Conservation (phyloP, 2,113 vertebrate species). For the Labeo rohita region DNA sequence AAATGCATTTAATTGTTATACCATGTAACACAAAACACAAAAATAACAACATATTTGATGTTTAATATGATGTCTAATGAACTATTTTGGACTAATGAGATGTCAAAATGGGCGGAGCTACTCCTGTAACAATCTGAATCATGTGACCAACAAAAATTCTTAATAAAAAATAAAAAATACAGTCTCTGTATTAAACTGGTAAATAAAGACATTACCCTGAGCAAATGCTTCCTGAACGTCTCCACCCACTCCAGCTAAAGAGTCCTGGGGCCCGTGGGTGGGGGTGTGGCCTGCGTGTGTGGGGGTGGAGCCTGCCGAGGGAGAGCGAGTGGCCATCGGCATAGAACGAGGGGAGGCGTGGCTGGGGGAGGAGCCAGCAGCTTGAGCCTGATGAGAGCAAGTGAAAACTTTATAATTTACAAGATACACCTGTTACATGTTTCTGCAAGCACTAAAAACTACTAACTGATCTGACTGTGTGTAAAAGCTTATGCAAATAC, state of each 20-base stretch:
- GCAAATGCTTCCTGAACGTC: conserved; percentile 90
- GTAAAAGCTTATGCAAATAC: neutral
- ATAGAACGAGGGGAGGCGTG: conserved; percentile 76
- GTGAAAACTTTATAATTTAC: neutral
- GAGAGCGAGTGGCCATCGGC: conserved; percentile 80
- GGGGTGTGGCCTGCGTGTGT: conserved; percentile 80
- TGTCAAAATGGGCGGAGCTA: neutral
- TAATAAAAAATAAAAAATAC: neutral
- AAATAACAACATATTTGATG: neutral
- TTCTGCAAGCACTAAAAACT: neutral
- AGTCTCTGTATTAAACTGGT: neutral
- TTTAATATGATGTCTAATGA: neutral
- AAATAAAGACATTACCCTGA: conserved; percentile 76
- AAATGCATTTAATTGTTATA: too few species aligned
- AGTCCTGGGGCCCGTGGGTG: conserved; percentile 84
- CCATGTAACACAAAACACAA: neutral
- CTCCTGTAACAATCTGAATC: neutral
- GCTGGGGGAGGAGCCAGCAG: conserved; percentile 85
- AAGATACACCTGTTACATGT: neutral
- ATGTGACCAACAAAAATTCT: neutral
- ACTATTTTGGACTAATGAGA: neutral
- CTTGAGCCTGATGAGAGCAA: conserved; percentile 80
- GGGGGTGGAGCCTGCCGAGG: conserved; percentile 80
- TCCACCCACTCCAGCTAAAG: conserved; percentile 81
- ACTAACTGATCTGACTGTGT: neutral